Evolutionary conservation across 2,113 vertebrate genomes (phyloP), one percentile per base, ranked within the genome.

Genomic region (Chaetorhynchus papuensis): DNA sequence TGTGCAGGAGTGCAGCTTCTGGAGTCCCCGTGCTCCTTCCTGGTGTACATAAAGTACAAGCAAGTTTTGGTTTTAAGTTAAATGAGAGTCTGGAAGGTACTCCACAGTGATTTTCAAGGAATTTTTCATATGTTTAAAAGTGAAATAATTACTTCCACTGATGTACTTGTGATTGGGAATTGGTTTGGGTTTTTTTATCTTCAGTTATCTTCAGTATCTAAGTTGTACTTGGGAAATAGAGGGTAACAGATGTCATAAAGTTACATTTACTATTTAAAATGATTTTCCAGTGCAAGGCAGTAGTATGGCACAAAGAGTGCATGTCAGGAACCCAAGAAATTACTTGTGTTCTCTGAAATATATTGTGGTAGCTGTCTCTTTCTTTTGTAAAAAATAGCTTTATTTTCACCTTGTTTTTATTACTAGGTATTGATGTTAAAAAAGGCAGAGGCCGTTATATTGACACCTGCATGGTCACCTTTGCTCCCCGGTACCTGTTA

Each of bases 371-470:
- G 18, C 22, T 60, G 27, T 39, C 56, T 83, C 76, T 80, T 59
- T 74, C 41, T 81, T 26, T 57, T 57, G 49, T 63, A 50, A 78
- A 30, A 30, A 70, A 63, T 3, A 54, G 31, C 89, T 90, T 47
- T 42, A 24, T 61, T 49, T 92, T 83, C 42, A 59, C 69, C 56
- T 93, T 91, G 56, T 17, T 96, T 89, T 91, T 72, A 3, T 93
- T 72, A 22, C 70, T 68, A 99, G 99, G 99, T 39, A 99, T 99
- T 83, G 99, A 99, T 87, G 98, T 99, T 74, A 98, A 99, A 68
- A 99, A 99, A 96, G 99, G 99, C 61, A 98, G 99, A 97, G 99
- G 99, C 21, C 98, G 99, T 69, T 99, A 99, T 52, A 98, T 98
- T 64, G 99, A 99, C 87, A 99, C 99, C 3, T 99, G 99, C 91